Evolutionary conservation across 2,888 invertebrate genomes (phyloP).

Genomic region (Blomia tropicalis): DNA sequence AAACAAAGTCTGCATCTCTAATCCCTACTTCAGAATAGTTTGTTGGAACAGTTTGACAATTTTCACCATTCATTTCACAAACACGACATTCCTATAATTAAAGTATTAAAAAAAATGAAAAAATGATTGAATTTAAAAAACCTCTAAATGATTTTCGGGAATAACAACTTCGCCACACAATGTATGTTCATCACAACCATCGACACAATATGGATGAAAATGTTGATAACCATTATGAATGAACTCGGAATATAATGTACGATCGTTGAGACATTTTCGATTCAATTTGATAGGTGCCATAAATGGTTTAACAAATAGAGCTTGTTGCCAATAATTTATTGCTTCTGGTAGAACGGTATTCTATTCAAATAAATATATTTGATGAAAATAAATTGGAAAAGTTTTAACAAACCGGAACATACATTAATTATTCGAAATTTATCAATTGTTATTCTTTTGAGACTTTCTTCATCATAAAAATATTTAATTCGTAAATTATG

Average conservation of each 20-base stretch:
- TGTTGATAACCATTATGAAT: too few relatives aligned
- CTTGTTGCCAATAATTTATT: slow-evolving; percentile 80
- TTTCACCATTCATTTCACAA: slow-evolving; percentile 68
- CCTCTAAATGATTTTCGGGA: slow-evolving; percentile 81
- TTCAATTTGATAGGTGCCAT: slow-evolving; percentile 68
- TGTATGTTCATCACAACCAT: slow-evolving; percentile 60
- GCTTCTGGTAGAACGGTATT: slow-evolving; percentile 74
- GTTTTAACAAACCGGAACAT: slow-evolving; percentile 39
- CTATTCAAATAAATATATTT: slow-evolving; percentile 31
- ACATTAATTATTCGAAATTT: slow-evolving; percentile 76
- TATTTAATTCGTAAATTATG: slow-evolving; percentile 68
- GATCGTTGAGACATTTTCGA: slow-evolving; percentile 71
- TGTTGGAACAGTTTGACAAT: slow-evolving; percentile 44
- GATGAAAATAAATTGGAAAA: slow-evolving; percentile 3
- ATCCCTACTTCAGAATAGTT: slow-evolving; percentile 48
- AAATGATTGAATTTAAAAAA: slow-evolving; percentile 34
- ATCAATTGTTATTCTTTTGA: slow-evolving; percentile 63
- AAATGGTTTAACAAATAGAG: slow-evolving; percentile 71
- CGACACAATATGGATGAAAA: slow-evolving; percentile 59
- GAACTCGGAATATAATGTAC: slow-evolving; percentile 38
- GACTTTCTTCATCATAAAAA: slow-evolving; percentile 70
- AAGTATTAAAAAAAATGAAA: neutral
- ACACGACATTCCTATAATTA: slow-evolving; percentile 57
- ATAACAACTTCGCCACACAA: slow-evolving; percentile 92
- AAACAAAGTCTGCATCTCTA: slow-evolving; percentile 73